Conservation (phyloP, 2,113 vertebrate genomes). For the Hemichromis elongatus region DNA sequence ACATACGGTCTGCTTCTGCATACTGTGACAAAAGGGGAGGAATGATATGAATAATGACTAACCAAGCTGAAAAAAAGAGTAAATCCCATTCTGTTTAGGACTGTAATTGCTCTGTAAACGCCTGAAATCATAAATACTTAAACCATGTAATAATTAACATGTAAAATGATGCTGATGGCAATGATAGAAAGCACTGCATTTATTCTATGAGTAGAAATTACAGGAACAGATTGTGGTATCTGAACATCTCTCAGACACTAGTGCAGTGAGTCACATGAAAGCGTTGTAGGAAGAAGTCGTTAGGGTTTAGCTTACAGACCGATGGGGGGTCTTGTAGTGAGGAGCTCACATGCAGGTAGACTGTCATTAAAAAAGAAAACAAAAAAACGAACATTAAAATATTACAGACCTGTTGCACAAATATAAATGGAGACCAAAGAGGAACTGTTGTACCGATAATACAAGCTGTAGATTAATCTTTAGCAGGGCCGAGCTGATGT, state of each 20-base stretch:
- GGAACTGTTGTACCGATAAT: not conserved
- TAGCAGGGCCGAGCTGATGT: not conserved
- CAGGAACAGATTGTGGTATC: not conserved
- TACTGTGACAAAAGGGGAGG: too few species aligned
- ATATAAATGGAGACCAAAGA: not conserved
- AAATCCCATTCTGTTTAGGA: not conserved
- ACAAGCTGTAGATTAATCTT: not conserved
- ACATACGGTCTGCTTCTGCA: too few species aligned
- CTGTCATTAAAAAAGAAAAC: not conserved
- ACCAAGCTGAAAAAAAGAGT: not conserved
- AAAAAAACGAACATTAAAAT: not conserved
- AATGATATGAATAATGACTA: not conserved
- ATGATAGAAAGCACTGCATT: not conserved
- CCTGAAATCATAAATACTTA: not conserved
- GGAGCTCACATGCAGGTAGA: not conserved
- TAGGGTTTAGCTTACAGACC: not conserved
- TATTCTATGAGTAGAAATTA: not conserved
- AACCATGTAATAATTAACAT: not conserved
- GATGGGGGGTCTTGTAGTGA: not conserved
- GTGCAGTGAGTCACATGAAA: not conserved
- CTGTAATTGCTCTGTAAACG: not conserved
- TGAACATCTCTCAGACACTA: not conserved
- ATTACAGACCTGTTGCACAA: not conserved
- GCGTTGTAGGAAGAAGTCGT: not conserved
- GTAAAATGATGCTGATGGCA: not conserved